These are phyloP conservation scores for Columba guinea DNA, from an alignment of 2,797 vertebrate genomes.

Conservation along the genomic window DNA sequence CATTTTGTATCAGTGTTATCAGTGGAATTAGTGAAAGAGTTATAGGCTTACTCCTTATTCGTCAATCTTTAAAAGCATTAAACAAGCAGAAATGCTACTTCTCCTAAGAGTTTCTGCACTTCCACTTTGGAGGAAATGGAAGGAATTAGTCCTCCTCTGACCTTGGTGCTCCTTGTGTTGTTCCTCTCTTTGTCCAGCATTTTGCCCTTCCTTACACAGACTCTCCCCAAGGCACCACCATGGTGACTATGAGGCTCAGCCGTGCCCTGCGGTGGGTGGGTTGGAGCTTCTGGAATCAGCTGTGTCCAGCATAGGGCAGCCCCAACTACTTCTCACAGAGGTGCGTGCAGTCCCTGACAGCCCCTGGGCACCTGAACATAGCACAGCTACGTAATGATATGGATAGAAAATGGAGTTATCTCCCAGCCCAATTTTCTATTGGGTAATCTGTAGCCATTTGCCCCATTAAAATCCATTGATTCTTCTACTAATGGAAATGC, in stretches of 20 bases:
- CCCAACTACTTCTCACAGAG: rapidly evolving
- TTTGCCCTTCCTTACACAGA: neutral
- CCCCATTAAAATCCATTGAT: neutral
- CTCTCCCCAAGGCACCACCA: rapidly evolving
- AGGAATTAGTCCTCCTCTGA: neutral
- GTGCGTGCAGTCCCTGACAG: neutral
- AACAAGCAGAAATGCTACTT: neutral
- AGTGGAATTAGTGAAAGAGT: neutral
- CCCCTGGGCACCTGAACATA: rapidly evolving
- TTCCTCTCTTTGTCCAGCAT: neutral
- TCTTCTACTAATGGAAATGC: neutral
- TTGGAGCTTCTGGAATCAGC: too few relatives aligned
- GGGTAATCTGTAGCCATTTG: neutral
- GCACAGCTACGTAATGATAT: rapidly evolving
- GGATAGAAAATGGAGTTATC: neutral
- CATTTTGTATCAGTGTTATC: neutral
- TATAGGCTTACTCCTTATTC: neutral
- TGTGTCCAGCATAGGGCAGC: neutral
- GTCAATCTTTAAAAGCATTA: neutral
- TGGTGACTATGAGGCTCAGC: rapidly evolving
- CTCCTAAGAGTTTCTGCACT: neutral
- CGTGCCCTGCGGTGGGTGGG: neutral
- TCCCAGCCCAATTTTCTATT: neutral
- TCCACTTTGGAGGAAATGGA: neutral
- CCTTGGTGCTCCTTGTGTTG: neutral